Evolutionary conservation across 2,113 vertebrate species (phyloP).

Genomic region (Anolis carolinensis): DNA sequence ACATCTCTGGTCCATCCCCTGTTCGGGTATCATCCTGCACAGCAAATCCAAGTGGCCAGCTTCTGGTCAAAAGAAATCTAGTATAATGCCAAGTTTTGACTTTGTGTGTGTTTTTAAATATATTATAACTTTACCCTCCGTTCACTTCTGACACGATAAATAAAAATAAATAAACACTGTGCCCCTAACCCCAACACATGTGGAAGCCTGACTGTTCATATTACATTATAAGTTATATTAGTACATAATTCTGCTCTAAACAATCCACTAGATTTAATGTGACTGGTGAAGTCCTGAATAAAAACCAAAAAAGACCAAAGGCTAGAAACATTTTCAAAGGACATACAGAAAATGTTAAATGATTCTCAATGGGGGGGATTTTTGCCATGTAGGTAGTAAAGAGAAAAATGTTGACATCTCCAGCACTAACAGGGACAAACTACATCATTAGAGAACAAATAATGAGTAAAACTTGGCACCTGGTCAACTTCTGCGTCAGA

Average conservation of each 20-base stretch:
- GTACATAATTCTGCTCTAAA: neutral
- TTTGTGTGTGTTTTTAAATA: too few relatives aligned
- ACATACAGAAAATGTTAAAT: neutral
- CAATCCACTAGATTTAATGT: neutral
- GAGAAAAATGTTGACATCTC: slow-evolving; percentile 45
- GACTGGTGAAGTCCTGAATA: neutral
- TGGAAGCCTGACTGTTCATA: too few relatives aligned
- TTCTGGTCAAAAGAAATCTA: too few relatives aligned
- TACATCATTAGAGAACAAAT: slow-evolving; percentile 72
- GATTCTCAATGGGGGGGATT: slow-evolving; percentile 5
- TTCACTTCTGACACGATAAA: too few relatives aligned
- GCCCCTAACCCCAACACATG: too few relatives aligned
- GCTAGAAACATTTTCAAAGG: neutral
- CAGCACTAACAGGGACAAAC: slow-evolving; percentile 50
- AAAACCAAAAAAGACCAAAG: neutral
- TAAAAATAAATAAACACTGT: too few relatives aligned
- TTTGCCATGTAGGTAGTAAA: neutral
- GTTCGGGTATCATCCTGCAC: too few relatives aligned
- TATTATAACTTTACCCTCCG: too few relatives aligned
- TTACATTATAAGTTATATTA: neutral
- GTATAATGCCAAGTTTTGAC: too few relatives aligned
- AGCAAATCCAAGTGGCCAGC: too few relatives aligned
- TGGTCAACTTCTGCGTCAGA: slow-evolving; percentile 88
- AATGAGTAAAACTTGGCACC: slow-evolving; percentile 87
- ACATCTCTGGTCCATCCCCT: too few relatives aligned